A percentile compares a stretch with the other conserved stretches of the same genome.
Evolutionary conservation across 2,113 vertebrate species (phyloP).

Genomic region (Aptenodytes forsteri): DNA sequence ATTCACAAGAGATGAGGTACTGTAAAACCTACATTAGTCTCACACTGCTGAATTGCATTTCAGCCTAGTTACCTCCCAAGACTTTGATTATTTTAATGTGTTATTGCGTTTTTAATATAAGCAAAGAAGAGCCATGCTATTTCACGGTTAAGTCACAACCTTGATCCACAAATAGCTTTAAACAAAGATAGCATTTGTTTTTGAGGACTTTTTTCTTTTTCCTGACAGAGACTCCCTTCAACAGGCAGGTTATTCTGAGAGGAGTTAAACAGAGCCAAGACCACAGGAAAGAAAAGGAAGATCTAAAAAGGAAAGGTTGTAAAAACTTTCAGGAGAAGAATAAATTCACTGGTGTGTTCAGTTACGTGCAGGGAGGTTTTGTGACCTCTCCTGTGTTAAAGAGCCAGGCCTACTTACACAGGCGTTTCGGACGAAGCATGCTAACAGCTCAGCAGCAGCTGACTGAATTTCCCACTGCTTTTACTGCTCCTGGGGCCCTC

Average conservation of each 20-base stretch:
- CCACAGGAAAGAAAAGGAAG: not conserved
- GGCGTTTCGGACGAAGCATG: accelerated
- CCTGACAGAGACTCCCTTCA: not conserved
- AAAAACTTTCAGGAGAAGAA: not conserved
- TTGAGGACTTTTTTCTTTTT: not conserved
- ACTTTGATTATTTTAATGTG: not conserved
- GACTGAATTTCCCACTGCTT: not conserved
- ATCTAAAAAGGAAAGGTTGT: not conserved
- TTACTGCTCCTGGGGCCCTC: not conserved
- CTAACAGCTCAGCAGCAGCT: not conserved
- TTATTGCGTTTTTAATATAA: not conserved
- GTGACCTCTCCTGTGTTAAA: not conserved
- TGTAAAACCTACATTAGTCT: not conserved
- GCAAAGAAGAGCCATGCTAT: not conserved
- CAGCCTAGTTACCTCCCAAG: not conserved
- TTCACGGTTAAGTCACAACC: constrained; percentile 24
- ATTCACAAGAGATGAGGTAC: not conserved
- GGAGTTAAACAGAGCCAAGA: not conserved
- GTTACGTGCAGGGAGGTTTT: not conserved
- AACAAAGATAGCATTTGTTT: constrained; percentile 20
- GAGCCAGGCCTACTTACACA: not conserved
- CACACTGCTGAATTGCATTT: not conserved
- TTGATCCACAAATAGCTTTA: constrained; percentile 15
- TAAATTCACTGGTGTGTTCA: accelerated
- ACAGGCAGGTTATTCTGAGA: not conserved